Conservation (phyloP, 2,113 vertebrate species). For the Octodon degus region DNA sequence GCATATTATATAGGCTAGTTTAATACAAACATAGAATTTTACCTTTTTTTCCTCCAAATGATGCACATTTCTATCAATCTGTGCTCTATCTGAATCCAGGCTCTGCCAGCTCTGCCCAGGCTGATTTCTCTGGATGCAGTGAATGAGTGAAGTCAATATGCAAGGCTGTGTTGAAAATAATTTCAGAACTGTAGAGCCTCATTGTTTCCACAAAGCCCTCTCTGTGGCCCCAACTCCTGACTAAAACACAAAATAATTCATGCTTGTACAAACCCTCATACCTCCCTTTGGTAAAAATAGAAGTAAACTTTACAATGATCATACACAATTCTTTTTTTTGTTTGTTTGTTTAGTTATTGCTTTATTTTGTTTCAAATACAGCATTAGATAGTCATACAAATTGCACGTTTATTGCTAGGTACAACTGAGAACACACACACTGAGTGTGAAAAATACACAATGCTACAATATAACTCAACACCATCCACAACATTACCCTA, state of each 20-base stretch:
- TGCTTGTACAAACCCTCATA: background rate
- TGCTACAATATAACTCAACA: too few species aligned
- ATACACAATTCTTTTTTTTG: too few species aligned
- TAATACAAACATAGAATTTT: background rate
- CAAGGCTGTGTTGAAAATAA: background rate
- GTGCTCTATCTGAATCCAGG: background rate
- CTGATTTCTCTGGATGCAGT: background rate
- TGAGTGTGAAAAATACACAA: background rate
- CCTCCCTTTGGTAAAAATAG: background rate
- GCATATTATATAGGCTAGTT: background rate
- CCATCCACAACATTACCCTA: background rate
- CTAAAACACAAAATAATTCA: constrained; percentile 22
- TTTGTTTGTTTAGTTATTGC: background rate
- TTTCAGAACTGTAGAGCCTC: background rate
- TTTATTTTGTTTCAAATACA: background rate
- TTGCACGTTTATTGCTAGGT: background rate
- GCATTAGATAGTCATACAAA: background rate
- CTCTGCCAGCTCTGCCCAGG: background rate
- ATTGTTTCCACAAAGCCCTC: background rate
- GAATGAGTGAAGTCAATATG: background rate
- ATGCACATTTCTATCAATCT: background rate
- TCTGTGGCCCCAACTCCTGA: background rate
- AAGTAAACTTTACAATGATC: background rate
- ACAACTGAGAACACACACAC: background rate
- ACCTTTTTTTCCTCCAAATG: background rate